Evolutionary conservation across 2,888 invertebrate genomes (phyloP).

Genomic region (Linyphia triangularis): DNA sequence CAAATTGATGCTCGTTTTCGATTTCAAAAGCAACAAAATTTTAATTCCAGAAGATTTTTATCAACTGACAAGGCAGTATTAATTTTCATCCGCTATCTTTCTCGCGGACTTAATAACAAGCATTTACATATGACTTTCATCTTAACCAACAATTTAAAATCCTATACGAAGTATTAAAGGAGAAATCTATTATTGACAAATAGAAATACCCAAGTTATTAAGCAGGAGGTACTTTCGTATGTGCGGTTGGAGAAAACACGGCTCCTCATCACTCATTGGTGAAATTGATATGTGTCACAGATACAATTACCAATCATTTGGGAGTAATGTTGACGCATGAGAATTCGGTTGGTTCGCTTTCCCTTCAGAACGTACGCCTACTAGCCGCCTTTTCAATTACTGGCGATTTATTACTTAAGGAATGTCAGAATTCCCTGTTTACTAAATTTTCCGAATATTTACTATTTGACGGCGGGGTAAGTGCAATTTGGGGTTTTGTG

Average conservation of each 20-base stretch:
- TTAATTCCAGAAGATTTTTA: neutral
- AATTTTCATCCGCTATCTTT: neutral
- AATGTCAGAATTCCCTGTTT: neutral
- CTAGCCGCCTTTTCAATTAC: conserved; percentile 18
- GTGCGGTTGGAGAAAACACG: neutral
- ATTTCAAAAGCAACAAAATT: neutral
- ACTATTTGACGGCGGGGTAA: neutral
- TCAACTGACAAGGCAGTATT: neutral
- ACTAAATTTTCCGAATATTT: neutral
- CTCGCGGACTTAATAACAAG: neutral
- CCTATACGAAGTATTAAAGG: neutral
- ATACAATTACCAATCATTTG: conserved; percentile 42
- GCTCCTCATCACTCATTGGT: conserved; percentile 41
- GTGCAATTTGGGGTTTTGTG: neutral
- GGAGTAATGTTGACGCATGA: conserved; percentile 21
- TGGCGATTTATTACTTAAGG: neutral
- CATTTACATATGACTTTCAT: neutral
- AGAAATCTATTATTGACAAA: neutral
- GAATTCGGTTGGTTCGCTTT: conserved; percentile 20
- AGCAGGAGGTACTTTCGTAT: neutral
- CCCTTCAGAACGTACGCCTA: conserved; percentile 5
- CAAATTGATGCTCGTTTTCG: neutral
- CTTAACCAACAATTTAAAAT: neutral
- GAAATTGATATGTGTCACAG: conserved; percentile 55
- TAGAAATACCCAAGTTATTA: neutral